Base-by-base conservation (phyloP, 2,113 vertebrate genomes). In the Xenopus tropicalis region DNA sequence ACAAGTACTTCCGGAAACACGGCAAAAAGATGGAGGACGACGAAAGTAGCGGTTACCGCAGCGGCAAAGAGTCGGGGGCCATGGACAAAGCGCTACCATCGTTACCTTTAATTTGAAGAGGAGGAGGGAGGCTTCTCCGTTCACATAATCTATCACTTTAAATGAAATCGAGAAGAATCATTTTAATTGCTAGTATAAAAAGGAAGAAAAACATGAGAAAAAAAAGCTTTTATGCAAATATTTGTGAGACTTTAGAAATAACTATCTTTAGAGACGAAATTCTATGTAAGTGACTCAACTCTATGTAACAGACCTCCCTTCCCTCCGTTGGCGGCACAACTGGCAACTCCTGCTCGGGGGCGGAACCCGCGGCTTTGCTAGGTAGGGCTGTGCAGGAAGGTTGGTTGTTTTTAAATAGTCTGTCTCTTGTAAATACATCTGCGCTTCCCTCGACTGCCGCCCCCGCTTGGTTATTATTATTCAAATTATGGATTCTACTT, bases 1-100 rank as follows among this genome's bases (percentile, higher is more conserved):
- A 96, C 90, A 96, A 94, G 79, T 96, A 96, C 81, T 94, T 96
- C 81, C 87, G 95, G 86, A 95, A 96, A 87, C 94, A 95, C 0
- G 93, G 93, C 17, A 93, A 94, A 73, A 93, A 90, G 77, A 93
- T 94, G 75, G 94, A 94, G 0, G 94, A 95, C 3, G 92, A 93
- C 4, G 92, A 91, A 0, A 84, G 83, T 2, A 29, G 52, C 56
- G 22, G 73, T 63, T 81, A 83, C 0, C 66, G 82, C 67, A 78
- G 79, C 0, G 74, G 83, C 20, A 87, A 85, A 80, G 87, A 88
- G 48, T 78, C 79, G 0, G 87, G 84, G 14, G 79, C 80, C 11
- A 77, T 84, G 5, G 87, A 88, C 23, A 86, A 85, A 78, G 79
- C 80, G 4, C 71, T 83, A 54, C 72, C 86, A 19, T 86, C 86